phyloP scores from a whole-genome alignment of 2,113 vertebrate species.

The Percina caprodes region DNA sequence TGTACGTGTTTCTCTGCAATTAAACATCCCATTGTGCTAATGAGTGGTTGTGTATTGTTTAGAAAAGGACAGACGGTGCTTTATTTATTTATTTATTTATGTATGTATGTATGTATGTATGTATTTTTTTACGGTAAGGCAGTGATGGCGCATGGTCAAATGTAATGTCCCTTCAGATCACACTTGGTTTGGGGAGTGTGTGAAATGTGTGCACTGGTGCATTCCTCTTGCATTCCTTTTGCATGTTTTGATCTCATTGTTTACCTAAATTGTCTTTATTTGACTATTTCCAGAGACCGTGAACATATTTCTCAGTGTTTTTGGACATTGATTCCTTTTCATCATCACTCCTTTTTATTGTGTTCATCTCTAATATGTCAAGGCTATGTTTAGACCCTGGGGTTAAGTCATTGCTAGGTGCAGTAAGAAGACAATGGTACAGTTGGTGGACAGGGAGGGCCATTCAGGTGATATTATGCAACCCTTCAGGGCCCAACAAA shows the following conservation, averaged over 20 bases:
- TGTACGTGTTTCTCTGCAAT: background rate
- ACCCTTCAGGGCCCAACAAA: background rate
- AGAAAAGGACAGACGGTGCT: conserved; percentile 48
- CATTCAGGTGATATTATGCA: conserved; percentile 9
- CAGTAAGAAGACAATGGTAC: background rate
- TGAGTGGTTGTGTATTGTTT: conserved; percentile 62
- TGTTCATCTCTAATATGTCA: background rate
- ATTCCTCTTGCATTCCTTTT: conserved; percentile 46
- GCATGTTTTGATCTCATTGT: conserved; percentile 13
- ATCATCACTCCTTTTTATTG: background rate
- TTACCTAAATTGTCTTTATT: conserved; percentile 14
- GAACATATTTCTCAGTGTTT: background rate
- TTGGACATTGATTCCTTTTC: background rate
- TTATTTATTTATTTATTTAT: background rate
- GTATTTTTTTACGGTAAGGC: conserved; percentile 64
- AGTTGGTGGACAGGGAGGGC: background rate
- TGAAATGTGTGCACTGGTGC: conserved; percentile 34
- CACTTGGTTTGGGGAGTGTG: conserved; percentile 40
- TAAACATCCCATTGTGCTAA: conserved; percentile 48
- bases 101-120: too few species aligned
- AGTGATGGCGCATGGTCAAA: conserved; percentile 59
- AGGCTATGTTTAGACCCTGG: background rate
- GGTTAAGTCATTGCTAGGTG: background rate
- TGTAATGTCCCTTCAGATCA: conserved; percentile 43
- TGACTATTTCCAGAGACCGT: background rate